A percentile compares a stretch with the other conserved stretches of the same genome.
Conservation (phyloP, 2,888 invertebrate genomes). For the Agrochola lychnidis region DNA sequence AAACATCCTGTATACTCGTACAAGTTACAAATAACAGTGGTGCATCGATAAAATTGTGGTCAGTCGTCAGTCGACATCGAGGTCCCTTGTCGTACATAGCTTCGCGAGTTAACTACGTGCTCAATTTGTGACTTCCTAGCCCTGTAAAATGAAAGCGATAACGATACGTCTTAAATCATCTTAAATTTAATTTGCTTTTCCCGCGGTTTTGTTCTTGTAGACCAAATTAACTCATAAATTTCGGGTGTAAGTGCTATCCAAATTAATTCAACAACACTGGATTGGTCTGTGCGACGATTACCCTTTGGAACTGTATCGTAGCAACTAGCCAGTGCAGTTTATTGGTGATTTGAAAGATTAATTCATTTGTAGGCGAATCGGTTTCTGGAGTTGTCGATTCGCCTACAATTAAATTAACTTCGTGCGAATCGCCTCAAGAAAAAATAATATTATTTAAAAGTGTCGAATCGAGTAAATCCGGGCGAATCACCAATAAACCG, state of each 20-base stretch:
- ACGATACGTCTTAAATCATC: not conserved
- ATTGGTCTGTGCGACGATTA: not conserved
- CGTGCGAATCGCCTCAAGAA: no score
- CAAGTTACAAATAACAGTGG: slow-evolving; percentile 24
- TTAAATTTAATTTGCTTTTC: not conserved
- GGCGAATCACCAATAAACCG: no score
- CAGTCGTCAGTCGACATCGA: slow-evolving; percentile 35
- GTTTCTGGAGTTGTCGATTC: no score
- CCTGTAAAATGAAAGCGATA: slow-evolving; percentile 5
- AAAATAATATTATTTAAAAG: no score
- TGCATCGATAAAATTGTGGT: slow-evolving; percentile 36
- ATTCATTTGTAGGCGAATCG: no score
- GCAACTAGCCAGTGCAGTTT: not conserved
- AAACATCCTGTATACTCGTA: not conserved
- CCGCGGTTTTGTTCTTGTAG: not conserved
- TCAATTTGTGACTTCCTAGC: not conserved
- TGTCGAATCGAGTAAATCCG: no score
- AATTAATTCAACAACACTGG: not conserved
- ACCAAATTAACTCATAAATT: slow-evolving; percentile 1
- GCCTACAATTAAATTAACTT: no score
- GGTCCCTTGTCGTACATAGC: slow-evolving; percentile 15
- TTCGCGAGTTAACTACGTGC: not conserved
- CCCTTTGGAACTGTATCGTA: not conserved
- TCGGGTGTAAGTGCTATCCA: not conserved
- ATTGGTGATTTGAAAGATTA: no score